phyloP scores from a whole-genome alignment of 1,140 invertebrate species.

The Holotrichia oblita region DNA sequence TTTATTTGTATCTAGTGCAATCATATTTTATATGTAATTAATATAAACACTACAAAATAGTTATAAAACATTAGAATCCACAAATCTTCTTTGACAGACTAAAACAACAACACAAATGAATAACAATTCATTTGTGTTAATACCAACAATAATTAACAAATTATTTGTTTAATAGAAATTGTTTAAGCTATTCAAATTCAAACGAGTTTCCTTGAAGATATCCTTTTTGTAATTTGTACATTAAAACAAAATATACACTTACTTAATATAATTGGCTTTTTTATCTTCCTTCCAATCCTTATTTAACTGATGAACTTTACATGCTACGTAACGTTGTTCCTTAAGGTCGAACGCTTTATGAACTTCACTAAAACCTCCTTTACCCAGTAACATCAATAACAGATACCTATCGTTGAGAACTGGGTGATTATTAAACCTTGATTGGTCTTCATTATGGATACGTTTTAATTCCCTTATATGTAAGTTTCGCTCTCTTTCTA shows the following conservation, averaged over 20 bases:
- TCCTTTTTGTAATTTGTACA: too few species aligned
- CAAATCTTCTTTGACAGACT: too few species aligned
- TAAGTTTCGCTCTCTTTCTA: constrained; percentile 97
- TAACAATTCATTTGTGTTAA: too few species aligned
- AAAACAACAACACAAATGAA: too few species aligned
- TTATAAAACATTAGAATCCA: too few species aligned
- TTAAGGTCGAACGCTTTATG: constrained; percentile 99
- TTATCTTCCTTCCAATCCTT: constrained; percentile 99
- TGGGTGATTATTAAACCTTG: constrained; percentile 91
- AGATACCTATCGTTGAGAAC: constrained; percentile 94
- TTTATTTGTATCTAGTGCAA: too few species aligned
- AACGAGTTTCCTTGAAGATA: too few species aligned
- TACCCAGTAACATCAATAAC: constrained; percentile 95
- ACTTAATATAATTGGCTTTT: constrained; percentile 99
- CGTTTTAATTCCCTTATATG: constrained; percentile 99
- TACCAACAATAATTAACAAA: too few species aligned
- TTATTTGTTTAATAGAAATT: too few species aligned
- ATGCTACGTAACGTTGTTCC: constrained; percentile 98
- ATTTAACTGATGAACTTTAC: constrained; percentile 99
- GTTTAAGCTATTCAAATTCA: too few species aligned
- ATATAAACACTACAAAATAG: too few species aligned
- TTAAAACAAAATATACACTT: constrained; percentile 60
- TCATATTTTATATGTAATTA: too few species aligned
- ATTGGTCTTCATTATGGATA: constrained; percentile 98
- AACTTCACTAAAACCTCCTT: constrained; percentile 99